Evolutionary conservation across 2,797 vertebrate genomes (phyloP).

Genomic region (Spinus olivaceus): DNA sequence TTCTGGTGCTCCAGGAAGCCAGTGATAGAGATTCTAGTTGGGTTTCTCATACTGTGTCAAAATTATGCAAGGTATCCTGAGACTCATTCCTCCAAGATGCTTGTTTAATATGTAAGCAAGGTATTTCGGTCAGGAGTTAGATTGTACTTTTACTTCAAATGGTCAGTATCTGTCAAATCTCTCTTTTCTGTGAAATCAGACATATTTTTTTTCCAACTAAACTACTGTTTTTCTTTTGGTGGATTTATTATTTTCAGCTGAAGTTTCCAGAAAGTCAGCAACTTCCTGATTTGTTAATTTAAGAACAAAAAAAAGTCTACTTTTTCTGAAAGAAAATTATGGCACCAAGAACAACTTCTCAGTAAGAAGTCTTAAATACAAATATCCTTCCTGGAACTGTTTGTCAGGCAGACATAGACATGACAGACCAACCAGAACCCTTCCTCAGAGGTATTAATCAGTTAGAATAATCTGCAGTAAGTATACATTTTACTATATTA

Average conservation of each 20-base stretch:
- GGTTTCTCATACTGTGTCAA: not conserved
- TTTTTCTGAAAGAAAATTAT: not conserved
- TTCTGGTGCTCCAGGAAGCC: not conserved
- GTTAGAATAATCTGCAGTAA: not conserved
- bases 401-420: not conserved
- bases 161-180: not conserved
- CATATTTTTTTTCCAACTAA: not conserved
- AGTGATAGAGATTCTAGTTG: not conserved
- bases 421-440: not conserved
- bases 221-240: not conserved
- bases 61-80: not conserved
- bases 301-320: not conserved
- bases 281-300: slow-evolving; percentile 13
- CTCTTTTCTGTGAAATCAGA: not conserved
- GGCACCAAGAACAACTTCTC: not conserved
- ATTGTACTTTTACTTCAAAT: not conserved
- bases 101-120: not conserved
- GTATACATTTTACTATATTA: not conserved
- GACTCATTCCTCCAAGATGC: not conserved
- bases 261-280: slow-evolving; percentile 20
- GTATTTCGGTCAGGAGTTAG: not conserved
- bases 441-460: slow-evolving; percentile 6
- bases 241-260: not conserved
- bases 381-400: slow-evolving; percentile 48
- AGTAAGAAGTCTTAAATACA: slow-evolving; percentile 21